phyloP scores from a whole-genome alignment of 53 echinoderm and acorn worm species.

The Glandiceps talaboti region DNA sequence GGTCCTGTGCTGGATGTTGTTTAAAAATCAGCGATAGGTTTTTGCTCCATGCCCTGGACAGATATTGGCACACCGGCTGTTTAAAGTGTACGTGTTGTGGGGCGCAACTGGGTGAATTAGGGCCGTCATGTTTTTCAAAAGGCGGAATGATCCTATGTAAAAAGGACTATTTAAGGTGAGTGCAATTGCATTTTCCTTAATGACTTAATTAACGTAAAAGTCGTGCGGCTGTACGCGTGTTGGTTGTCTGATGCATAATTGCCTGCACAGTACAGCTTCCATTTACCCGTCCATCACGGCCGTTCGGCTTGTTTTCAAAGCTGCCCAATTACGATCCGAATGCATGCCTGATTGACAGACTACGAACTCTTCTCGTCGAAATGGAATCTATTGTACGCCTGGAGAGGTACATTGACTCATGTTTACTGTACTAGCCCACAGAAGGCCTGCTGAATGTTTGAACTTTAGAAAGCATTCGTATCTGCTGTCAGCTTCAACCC shows the following conservation, averaged over 20 bases:
- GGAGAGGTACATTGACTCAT: neutral
- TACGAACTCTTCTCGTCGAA: neutral
- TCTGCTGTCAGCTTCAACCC: constrained; percentile 7
- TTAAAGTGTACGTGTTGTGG: constrained; percentile 89
- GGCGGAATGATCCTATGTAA: constrained; percentile 96
- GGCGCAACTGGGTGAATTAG: constrained; percentile 81
- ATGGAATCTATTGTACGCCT: neutral
- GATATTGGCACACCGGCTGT: constrained; percentile 98
- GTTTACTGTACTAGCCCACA: neutral
- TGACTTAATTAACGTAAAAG: neutral
- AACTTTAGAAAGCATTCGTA: neutral
- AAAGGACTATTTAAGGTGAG: constrained; percentile 91
- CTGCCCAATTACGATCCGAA: neutral
- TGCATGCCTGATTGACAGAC: neutral
- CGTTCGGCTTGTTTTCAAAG: neutral
- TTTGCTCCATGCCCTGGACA: constrained; percentile 85
- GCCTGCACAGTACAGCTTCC: neutral
- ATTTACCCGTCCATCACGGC: neutral
- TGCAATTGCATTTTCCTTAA: neutral
- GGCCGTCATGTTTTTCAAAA: constrained; percentile 90
- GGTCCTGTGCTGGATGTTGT: constrained; percentile 92
- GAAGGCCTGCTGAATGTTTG: neutral
- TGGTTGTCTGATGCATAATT: neutral
- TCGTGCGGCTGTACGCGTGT: neutral
- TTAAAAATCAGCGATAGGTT: constrained; percentile 91